Evolutionary conservation across 1,140 invertebrate species (phyloP), one percentile per base, ranked within the genome.

Genomic region (Drosophila biarmipes): DNA sequence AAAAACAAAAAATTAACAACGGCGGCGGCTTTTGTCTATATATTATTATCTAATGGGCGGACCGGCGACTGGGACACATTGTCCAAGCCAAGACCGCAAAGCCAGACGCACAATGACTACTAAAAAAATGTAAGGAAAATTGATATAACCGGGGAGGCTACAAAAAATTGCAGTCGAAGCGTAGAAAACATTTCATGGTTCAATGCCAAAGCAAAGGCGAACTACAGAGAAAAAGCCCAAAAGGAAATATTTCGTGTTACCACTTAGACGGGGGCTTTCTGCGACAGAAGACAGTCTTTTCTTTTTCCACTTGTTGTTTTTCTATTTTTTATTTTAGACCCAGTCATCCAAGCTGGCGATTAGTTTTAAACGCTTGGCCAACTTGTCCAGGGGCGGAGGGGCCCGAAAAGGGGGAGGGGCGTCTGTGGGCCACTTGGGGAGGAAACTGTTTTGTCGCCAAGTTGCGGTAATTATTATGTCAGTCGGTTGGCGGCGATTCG

Each of bases 381-480:
- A 73, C 61, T 69, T 67, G 62, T 69, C 46, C 15, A 40, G 55
- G 15, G 15, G 43, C 14, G 40, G 21, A n/a, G 17, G 15, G 17
- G 14, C 7, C 1, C 0, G 17, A 17, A n/a, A 34, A 6, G 45
- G 8, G 27, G 48, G 4, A 27, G 38, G 24, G 17, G n/a, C 27
- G 15, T 12, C 15, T n/a, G 46, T 49, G 10, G 27, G 15, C 31
- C 27, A n/a, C 29, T 34, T 11, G 40, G 29, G 48, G 15, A 49
- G 55, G 54, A 34, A 74, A 71, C 58, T 57, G 43, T 82, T 73
- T 74, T 79, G 79, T 82, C 79, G 80, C 75, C 78, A 79, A 79
- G 62, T 73, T 85, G 80, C 67, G 81, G 81, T 85, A 73, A 85
- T 85, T 85, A 85, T 85, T 85, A 85, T 85, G 81, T 85, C 81